phyloP scores from a whole-genome alignment of 1,140 invertebrate genomes.

The Tribolium madens region DNA sequence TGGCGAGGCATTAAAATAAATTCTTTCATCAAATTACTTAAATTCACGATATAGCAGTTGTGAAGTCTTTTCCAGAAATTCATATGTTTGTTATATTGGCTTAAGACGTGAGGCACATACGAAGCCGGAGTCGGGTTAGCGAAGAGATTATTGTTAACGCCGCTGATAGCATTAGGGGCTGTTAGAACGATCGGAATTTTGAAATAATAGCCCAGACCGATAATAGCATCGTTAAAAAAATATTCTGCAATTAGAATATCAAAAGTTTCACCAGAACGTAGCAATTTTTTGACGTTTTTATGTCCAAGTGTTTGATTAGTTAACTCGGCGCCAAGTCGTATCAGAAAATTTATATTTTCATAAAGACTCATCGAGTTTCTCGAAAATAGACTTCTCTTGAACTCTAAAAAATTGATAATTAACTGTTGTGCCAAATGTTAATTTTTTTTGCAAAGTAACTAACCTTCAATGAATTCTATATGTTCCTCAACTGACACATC shows the following conservation, averaged over 20 bases:
- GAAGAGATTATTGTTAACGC: slow-evolving; percentile 18
- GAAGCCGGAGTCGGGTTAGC: slow-evolving; percentile 67
- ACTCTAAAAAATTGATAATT: background rate
- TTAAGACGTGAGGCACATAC: slow-evolving; percentile 68
- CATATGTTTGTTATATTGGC: slow-evolving; percentile 69
- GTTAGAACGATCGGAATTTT: slow-evolving; percentile 64
- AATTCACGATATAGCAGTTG: slow-evolving; percentile 53
- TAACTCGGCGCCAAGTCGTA: background rate
- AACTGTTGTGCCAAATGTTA: too few relatives aligned
- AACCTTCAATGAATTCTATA: slow-evolving; percentile 3
- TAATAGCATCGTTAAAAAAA: slow-evolving; percentile 66
- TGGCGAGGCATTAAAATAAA: slow-evolving; percentile 41
- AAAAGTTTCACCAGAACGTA: slow-evolving; percentile 62
- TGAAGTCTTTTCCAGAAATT: slow-evolving; percentile 64
- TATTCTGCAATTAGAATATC: slow-evolving; percentile 66
- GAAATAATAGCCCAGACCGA: slow-evolving; percentile 63
- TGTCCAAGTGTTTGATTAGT: slow-evolving; percentile 41
- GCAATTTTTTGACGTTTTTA: slow-evolving; percentile 44
- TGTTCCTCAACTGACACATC: slow-evolving; percentile 11
- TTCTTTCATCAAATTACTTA: slow-evolving; percentile 5
- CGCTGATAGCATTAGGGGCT: slow-evolving; percentile 58
- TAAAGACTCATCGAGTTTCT: background rate
- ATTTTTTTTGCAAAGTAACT: background rate
- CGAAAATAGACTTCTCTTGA: background rate
- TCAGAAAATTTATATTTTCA: background rate